phyloP scores from a whole-genome alignment of 2,797 vertebrate species.

The Sphaeramia orbicularis region DNA sequence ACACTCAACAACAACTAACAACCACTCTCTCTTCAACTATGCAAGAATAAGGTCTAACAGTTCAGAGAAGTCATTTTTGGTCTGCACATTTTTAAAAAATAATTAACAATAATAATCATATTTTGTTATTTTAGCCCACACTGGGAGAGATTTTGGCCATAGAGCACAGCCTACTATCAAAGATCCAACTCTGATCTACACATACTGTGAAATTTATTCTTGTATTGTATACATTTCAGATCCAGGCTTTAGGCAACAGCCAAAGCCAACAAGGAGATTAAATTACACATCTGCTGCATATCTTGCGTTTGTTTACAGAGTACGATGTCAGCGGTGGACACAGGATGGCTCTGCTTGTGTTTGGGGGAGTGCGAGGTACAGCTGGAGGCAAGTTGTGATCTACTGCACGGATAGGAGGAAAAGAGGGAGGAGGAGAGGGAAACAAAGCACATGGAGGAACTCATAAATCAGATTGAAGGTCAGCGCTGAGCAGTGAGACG shows the following conservation, averaged over 20 bases:
- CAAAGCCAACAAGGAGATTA: conserved; percentile 26
- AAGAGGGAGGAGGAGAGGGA: conserved; percentile 36
- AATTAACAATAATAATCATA: too few species aligned
- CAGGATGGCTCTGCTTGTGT: conserved; percentile 46
- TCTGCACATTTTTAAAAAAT: too few species aligned
- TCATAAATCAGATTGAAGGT: conserved; percentile 73
- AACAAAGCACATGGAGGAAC: conserved; percentile 53
- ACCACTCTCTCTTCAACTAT: too few species aligned
- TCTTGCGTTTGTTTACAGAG: conserved; percentile 65
- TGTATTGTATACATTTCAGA: conserved; percentile 1
- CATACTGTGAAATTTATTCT: conserved; percentile 4
- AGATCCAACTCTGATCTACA: not conserved
- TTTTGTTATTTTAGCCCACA: too few species aligned
- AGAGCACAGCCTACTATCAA: not conserved
- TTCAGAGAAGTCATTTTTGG: too few species aligned
- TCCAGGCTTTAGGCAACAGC: conserved; percentile 22
- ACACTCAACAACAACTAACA: too few species aligned
- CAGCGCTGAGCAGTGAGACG: conserved; percentile 40
- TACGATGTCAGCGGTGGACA: conserved; percentile 43
- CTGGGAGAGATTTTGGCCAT: too few species aligned
- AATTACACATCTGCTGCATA: conserved; percentile 61
- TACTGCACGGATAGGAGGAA: conserved; percentile 29
- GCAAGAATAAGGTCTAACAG: too few species aligned
- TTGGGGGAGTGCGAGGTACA: conserved; percentile 32
- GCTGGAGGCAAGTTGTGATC: conserved; percentile 47